Conservation (phyloP, 2,888 invertebrate species). For the Bruchidius siliquastri region DNA sequence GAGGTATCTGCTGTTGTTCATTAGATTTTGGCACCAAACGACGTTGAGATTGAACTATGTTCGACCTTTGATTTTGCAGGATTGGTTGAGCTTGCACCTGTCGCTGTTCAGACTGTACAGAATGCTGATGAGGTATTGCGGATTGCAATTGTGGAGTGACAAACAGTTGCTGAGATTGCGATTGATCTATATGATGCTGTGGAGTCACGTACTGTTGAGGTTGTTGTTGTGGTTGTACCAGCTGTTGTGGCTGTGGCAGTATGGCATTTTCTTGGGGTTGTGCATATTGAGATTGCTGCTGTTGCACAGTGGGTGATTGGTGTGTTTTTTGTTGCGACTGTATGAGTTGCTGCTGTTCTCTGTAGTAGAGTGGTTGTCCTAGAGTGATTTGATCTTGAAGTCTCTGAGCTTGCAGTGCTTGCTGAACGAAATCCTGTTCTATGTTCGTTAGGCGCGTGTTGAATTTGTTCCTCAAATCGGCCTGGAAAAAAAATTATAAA, state of each 20-base stretch:
- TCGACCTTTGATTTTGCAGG: not conserved
- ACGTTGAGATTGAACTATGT: slow-evolving; percentile 4
- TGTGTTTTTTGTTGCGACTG: not conserved
- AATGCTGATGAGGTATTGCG: not conserved
- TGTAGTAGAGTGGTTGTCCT: slow-evolving; percentile 23
- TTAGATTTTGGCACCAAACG: slow-evolving; percentile 11
- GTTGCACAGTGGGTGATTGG: not conserved
- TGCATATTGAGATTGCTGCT: not conserved
- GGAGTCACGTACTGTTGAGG: not conserved
- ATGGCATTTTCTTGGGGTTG: not conserved
- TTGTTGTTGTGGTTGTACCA: not conserved
- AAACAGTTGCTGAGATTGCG: not conserved
- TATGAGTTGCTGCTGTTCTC: not conserved
- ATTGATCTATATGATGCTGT: not conserved
- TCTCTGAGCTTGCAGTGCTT: slow-evolving; percentile 44
- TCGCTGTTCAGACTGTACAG: not conserved
- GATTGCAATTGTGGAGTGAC: not conserved
- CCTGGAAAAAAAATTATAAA: slow-evolving; percentile 9
- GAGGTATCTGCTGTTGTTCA: slow-evolving; percentile 31
- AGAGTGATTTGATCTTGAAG: slow-evolving; percentile 38
- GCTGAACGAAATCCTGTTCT: slow-evolving; percentile 44
- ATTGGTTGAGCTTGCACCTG: not conserved
- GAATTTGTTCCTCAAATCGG: slow-evolving; percentile 17
- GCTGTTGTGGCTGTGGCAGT: not conserved
- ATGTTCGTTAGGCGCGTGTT: slow-evolving; percentile 38